Evolutionary conservation across 2,113 vertebrate species (phyloP).

Genomic region (Vulpes ferrilata): DNA sequence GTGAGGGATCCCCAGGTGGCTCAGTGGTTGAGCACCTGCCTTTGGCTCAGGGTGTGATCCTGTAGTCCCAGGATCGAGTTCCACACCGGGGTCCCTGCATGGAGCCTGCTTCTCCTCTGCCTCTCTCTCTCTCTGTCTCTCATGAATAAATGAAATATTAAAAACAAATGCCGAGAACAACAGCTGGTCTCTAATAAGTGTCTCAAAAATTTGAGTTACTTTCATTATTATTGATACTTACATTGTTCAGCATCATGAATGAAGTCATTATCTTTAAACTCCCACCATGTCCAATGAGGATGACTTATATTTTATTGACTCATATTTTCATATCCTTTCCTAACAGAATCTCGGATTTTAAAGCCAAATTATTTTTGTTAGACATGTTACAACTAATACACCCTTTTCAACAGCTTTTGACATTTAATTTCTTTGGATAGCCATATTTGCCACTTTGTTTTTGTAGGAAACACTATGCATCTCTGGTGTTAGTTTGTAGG

Average conservation of each 20-base stretch:
- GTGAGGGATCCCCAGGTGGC: no score
- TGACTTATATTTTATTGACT: not conserved
- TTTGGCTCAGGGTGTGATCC: no score
- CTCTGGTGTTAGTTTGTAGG: fast-evolving
- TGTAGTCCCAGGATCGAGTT: no score
- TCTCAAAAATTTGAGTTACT: no score
- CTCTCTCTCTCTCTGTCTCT: no score
- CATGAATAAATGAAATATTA: no score
- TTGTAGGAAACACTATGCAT: not conserved
- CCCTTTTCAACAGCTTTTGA: not conserved
- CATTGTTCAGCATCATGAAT: not conserved
- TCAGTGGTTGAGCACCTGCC: no score
- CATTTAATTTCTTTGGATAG: not conserved
- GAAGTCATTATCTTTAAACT: not conserved
- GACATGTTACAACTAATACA: not conserved
- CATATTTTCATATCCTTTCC: not conserved
- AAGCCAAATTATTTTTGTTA: not conserved
- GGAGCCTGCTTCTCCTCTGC: no score
- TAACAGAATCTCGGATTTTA: not conserved
- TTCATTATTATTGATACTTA: no score
- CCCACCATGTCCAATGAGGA: not conserved
- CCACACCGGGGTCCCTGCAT: no score
- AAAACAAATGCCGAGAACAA: no score
- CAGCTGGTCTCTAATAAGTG: not conserved
- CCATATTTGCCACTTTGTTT: not conserved